Percentiles rank a stretch among this genome's conserved stretches.
phyloP scores from a whole-genome alignment of 1,140 invertebrate species.

The Phocides pigmalion region DNA sequence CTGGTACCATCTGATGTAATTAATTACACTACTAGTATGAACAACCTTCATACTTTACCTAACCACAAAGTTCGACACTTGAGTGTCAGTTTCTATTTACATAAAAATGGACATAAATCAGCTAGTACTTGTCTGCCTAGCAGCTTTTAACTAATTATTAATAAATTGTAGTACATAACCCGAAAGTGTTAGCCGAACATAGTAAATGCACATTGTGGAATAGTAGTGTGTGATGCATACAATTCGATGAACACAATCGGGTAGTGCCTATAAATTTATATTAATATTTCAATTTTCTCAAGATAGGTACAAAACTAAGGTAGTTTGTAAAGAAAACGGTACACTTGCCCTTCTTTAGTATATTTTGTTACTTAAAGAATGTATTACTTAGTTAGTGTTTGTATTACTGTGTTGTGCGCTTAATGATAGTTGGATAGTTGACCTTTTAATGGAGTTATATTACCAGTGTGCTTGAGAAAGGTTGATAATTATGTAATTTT shows the following conservation, averaged over 20 bases:
- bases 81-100: constrained; percentile 58
- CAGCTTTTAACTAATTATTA: constrained; percentile 30
- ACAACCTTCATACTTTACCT: constrained; percentile 53
- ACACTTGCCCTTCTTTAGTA: background rate
- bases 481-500: too few species aligned
- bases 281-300: background rate
- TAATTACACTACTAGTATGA: constrained; percentile 63
- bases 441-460: background rate
- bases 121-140: constrained; percentile 41
- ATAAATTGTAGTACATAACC: background rate
- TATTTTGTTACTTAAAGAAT: background rate
- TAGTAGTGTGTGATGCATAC: constrained; percentile 9
- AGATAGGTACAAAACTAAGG: background rate
- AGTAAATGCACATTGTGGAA: constrained; percentile 21
- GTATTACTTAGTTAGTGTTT: background rate
- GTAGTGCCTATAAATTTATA: constrained; percentile 2
- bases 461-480: too few species aligned
- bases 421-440: background rate
- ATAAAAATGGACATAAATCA: constrained; percentile 54
- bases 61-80: constrained; percentile 44
- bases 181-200: constrained; percentile 1
- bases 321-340: constrained; percentile 6
- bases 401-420: background rate
- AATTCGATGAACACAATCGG: constrained; percentile 2
- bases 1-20: constrained; percentile 62